Evolutionary conservation across 2,888 invertebrate genomes (phyloP).

Genomic region (Raillietiella orientalis): DNA sequence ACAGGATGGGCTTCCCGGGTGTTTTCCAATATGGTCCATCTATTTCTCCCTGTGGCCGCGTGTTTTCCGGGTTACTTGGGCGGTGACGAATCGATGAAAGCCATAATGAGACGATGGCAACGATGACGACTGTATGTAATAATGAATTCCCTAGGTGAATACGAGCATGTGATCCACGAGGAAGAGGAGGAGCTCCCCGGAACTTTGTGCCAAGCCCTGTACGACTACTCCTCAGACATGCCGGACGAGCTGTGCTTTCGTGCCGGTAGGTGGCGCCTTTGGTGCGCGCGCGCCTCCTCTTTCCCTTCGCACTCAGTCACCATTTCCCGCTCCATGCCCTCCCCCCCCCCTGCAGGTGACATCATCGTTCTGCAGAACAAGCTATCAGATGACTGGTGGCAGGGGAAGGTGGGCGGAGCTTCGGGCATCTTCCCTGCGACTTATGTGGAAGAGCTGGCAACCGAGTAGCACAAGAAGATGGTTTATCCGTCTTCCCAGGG

Average conservation of each 20-base stretch:
- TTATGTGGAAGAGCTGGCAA: slow-evolving; percentile 73
- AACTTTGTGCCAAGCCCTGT: slow-evolving; percentile 61
- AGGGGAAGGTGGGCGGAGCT: slow-evolving; percentile 49
- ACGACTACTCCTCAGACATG: slow-evolving; percentile 53
- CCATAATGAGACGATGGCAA: no score
- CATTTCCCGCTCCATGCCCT: slow-evolving; percentile 2
- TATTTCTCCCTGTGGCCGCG: no score
- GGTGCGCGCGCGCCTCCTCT: not conserved
- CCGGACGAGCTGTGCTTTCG: slow-evolving; percentile 48
- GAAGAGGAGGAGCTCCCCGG: no score
- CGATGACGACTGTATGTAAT: no score
- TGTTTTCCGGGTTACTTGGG: no score
- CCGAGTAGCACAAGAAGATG: no score
- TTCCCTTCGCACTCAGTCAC: slow-evolving; percentile 1
- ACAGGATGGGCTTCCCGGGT: no score
- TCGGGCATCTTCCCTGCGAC: slow-evolving; percentile 80
- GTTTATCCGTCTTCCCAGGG: no score
- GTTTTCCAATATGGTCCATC: no score
- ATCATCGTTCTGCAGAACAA: slow-evolving; percentile 59
- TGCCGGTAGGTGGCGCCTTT: slow-evolving; percentile 19
- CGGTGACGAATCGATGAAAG: no score
- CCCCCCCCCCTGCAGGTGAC: slow-evolving; percentile 36
- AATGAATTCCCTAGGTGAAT: no score
- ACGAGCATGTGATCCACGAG: no score
- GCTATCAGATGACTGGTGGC: slow-evolving; percentile 82